Evolutionary conservation across 2,888 invertebrate species (phyloP).

Genomic region (Scelioninae gen. 1): DNA sequence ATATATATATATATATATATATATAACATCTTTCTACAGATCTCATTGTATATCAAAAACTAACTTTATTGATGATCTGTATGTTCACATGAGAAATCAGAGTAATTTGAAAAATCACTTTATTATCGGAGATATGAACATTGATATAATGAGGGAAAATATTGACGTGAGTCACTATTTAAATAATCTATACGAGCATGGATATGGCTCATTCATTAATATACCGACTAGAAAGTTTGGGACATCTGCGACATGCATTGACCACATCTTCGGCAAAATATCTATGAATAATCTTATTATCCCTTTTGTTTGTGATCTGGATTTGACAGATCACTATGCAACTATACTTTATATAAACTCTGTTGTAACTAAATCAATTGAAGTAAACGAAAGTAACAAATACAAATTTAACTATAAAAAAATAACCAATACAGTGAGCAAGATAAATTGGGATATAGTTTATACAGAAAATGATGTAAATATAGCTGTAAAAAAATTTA

Average conservation of each 20-base stretch:
- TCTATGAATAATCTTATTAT: neutral
- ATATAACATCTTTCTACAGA: too few species aligned
- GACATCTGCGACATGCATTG: neutral
- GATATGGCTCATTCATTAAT: neutral
- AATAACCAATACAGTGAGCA: neutral
- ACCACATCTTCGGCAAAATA: neutral
- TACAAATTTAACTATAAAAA: neutral
- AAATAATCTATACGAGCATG: slow-evolving; percentile 1
- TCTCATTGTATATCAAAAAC: too few species aligned
- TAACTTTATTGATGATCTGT: too few species aligned
- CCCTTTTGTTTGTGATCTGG: neutral
- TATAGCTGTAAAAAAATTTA: too few species aligned
- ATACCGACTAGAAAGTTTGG: neutral
- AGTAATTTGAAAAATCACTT: too few species aligned
- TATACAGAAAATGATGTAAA: neutral
- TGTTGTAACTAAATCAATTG: too few species aligned
- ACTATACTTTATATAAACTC: too few species aligned
- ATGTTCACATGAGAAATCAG: too few species aligned
- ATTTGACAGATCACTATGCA: neutral
- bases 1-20: too few species aligned
- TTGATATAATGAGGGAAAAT: neutral
- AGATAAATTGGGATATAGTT: neutral
- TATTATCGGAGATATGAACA: too few species aligned
- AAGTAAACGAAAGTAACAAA: neutral
- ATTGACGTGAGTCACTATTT: neutral